Base-by-base conservation (phyloP, 2,888 invertebrate genomes). In the Callimorpha dominula region DNA sequence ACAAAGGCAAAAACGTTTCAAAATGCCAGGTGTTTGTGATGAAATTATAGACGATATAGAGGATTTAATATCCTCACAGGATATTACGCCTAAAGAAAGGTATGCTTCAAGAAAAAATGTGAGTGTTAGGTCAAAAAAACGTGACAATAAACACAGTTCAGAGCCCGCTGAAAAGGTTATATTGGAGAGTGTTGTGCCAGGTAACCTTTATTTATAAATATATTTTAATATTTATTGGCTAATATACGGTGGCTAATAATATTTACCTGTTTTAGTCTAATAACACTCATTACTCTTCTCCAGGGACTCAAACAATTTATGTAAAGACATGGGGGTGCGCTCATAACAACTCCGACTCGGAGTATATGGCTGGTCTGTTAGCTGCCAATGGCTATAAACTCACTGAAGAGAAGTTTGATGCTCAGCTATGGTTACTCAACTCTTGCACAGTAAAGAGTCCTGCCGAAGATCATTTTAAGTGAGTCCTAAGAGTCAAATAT, bases 401-500 rank as follows among this genome's bases (percentile, higher is more conserved):
- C 66, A 98, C 98, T 0, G 97, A 98, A 65, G 97, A 98, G 76
- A 98, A 98, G 92, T 95, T 96, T 67, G 95, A 96, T 15, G 99
- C 99, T 0, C 98, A 99, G 92, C 94, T 99, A 50, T 99, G 99
- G 99, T 93, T 99, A 15, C 96, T 99, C 31, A 99, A 99, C 93
- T 99, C 99, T 69, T 99, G 99, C 90, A 99, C 99, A 0, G 99
- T 99, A 0, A 99, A 99, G 92, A 99, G 97, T 90, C 99, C 99
- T 0, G 98, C 99, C 0, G 99, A 99, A 90, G 99, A 99, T 89
- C 99, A 94, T 97, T 99, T 94, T 87, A 97, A 97, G 97, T 97
- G 79, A 86, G 88, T 76, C n/a, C 17, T 46, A 11, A 11, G 7
- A n/a, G 9, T 20, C 17, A n/a, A 17, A 43, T 15, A 42, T 42